A percentile compares a stretch with the other conserved stretches of the same genome.
These are phyloP conservation scores for Struthio camelus DNA, from an alignment of 2,113 vertebrate species.

Conservation along the genomic window DNA sequence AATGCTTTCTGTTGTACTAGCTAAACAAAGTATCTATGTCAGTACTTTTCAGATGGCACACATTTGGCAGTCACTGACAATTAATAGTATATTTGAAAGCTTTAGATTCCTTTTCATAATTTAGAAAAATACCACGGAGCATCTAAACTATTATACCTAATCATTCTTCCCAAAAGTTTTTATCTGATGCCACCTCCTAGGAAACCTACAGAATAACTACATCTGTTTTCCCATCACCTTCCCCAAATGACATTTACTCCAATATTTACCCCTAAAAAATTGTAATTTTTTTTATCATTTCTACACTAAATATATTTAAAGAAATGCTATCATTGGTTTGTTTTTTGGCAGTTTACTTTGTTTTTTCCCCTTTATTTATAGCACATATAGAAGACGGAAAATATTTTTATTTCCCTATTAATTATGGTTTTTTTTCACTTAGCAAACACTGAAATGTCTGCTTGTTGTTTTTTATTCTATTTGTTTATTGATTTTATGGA, in stretches of 20 bases:
- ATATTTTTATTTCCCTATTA: not conserved
- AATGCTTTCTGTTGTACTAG: not conserved
- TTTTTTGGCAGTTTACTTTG: not conserved
- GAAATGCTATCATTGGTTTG: not conserved
- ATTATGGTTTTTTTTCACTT: not conserved
- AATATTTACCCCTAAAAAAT: not conserved
- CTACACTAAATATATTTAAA: not conserved
- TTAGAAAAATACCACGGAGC: not conserved
- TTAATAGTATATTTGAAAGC: not conserved
- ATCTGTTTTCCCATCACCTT: not conserved
- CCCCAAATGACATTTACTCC: not conserved
- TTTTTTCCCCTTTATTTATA: not conserved
- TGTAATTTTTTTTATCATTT: not conserved
- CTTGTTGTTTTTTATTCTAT: not conserved
- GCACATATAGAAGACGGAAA: not conserved
- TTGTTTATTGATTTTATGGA: not conserved
- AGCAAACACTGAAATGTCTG: not conserved
- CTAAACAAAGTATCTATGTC: constrained; percentile 20
- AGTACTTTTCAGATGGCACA: not conserved
- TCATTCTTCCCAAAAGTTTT: not conserved
- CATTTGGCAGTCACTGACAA: not conserved
- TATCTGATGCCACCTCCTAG: not conserved
- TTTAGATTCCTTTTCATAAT: not conserved
- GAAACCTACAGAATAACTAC: not conserved
- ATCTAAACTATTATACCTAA: not conserved